Evolutionary conservation across 2,113 vertebrate species (phyloP), one percentile per base, ranked within the genome.

Genomic region (Mola mola): DNA sequence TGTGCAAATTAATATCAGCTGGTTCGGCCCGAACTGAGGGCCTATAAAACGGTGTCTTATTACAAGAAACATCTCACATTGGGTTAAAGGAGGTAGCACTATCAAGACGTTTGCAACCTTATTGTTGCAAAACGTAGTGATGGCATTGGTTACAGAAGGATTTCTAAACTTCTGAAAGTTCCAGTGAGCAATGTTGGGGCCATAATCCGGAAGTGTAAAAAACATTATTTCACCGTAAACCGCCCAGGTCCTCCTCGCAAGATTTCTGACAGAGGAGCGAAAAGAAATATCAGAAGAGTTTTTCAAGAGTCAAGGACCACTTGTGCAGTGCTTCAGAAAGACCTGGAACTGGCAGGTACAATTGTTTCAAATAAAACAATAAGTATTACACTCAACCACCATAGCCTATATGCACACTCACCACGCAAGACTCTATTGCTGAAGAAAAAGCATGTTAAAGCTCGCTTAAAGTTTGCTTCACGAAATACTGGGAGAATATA

Each of bases 151-250:
- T n/a, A n/a, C n/a, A n/a, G n/a, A n/a, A n/a, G n/a, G n/a, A n/a
- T n/a, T n/a, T n/a, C n/a, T n/a, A n/a, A n/a, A n/a, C n/a, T n/a
- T n/a, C n/a, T n/a, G 17, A 29, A 21, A 5, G 24, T 33, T 51
- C 37, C 60, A 64, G 28, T 25, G 24, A 64, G 49, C 20, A 29
- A 22, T 29, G 17, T 60, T 29, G 31, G 13, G 48, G 26, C 40
- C 47, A 36, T 13, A 15, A 31, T 51, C 16, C 9, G 1, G 41
- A 60, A 69, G 17, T 43, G 17, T 46, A 51, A 59, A 51, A 28
- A 51, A 38, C 22, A 59, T 40, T 2, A 26, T 29, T 57, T 29
- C 40, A 33, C 4, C 8, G 33, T 44, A 22, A 58, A 58, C 38
- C 0, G 1, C 15, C 34, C 9, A 19, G 10, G 6, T 16, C 4